Evolutionary conservation across 1,140 invertebrate genomes (phyloP).

Genomic region (Cepaea nemoralis): DNA sequence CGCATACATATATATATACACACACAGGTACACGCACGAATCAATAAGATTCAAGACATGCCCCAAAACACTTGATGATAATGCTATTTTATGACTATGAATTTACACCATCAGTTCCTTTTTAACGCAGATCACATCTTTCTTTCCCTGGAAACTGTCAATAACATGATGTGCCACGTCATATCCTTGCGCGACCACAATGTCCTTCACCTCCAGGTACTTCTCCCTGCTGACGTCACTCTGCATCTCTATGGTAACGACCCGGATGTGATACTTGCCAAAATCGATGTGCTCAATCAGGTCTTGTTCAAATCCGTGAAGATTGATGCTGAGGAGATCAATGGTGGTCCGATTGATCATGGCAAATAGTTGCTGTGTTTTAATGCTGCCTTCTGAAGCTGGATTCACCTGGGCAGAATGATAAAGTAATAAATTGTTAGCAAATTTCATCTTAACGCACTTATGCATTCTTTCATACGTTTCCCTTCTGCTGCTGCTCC

Average conservation of each 20-base stretch:
- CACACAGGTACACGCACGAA: too few relatives aligned
- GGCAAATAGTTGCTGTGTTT: not conserved
- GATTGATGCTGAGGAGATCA: conserved; percentile 14
- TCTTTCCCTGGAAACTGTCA: not conserved
- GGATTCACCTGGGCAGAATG: not conserved
- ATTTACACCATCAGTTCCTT: not conserved
- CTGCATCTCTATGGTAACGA: not conserved
- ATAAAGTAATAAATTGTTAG: too few relatives aligned
- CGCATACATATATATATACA: too few relatives aligned
- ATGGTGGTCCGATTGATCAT: not conserved
- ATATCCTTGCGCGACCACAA: not conserved
- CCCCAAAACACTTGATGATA: too few relatives aligned
- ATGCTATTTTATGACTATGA: too few relatives aligned
- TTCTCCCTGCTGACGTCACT: not conserved
- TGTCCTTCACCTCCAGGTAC: not conserved
- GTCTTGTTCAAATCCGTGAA: not conserved
- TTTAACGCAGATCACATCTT: not conserved
- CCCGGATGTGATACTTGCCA: not conserved
- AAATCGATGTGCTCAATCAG: conserved; percentile 3
- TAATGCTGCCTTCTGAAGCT: not conserved
- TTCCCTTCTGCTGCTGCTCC: too few relatives aligned
- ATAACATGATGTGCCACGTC: not conserved
- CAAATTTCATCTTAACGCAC: too few relatives aligned
- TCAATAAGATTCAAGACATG: too few relatives aligned
- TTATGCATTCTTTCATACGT: too few relatives aligned